These are phyloP conservation scores for Samia ricini DNA, from an alignment of 1,140 invertebrate genomes.

Conservation along the genomic window DNA sequence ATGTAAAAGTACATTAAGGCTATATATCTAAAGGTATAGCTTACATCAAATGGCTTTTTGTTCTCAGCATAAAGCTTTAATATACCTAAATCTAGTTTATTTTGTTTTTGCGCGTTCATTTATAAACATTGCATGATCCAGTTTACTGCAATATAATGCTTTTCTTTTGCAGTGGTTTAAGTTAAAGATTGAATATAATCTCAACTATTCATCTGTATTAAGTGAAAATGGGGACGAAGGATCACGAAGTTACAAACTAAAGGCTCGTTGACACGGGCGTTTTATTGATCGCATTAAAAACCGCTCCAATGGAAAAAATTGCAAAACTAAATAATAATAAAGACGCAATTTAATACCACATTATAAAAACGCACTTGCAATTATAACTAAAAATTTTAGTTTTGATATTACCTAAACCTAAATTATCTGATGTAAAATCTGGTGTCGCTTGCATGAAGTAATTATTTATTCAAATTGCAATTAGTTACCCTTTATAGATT, in stretches of 20 bases:
- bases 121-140: background rate
- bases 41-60: background rate
- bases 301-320: too few relatives aligned
- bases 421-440: too few relatives aligned
- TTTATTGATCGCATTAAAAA: too few relatives aligned
- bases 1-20: background rate
- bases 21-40: background rate
- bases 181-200: background rate
- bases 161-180: background rate
- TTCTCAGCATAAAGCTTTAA: background rate
- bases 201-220: background rate
- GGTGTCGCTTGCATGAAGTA: too few relatives aligned
- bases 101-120: background rate
- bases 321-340: too few relatives aligned
- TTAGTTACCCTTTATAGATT: too few relatives aligned
- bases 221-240: background rate
- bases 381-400: too few relatives aligned
- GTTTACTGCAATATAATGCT: background rate
- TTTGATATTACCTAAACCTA: too few relatives aligned
- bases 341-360: too few relatives aligned
- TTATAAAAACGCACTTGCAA: too few relatives aligned
- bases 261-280: too few relatives aligned
- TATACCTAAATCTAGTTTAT: background rate
- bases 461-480: too few relatives aligned
- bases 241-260: background rate